These are phyloP conservation scores for Delphinus delphis DNA, from an alignment of 2,113 vertebrate genomes.

Conservation along the genomic window DNA sequence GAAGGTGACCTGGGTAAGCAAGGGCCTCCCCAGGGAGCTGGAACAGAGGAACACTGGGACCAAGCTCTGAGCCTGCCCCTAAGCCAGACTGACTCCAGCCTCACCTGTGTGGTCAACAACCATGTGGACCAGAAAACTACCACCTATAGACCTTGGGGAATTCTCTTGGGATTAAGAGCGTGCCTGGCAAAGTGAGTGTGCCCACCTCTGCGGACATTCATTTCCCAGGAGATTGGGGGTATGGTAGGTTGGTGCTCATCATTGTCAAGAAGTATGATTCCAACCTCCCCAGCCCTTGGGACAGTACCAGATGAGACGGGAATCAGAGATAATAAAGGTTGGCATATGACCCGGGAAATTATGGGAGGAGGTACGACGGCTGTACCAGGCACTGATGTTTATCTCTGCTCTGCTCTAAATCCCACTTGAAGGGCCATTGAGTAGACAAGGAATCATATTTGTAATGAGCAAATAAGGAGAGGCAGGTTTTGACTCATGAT, in stretches of 20 bases:
- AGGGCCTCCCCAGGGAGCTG: neutral
- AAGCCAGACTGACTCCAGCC: neutral
- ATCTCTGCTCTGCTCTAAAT: neutral
- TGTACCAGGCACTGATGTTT: neutral
- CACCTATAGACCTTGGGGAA: neutral
- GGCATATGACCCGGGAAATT: neutral
- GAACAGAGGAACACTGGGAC: neutral
- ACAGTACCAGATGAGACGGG: neutral
- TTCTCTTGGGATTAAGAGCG: slow-evolving; percentile 34
- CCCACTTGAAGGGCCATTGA: neutral
- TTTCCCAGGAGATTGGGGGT: neutral
- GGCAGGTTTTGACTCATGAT: neutral
- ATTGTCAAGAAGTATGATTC: neutral
- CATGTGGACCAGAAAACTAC: neutral
- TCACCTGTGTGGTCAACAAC: slow-evolving; percentile 67
- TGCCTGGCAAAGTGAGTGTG: neutral
- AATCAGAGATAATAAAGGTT: neutral
- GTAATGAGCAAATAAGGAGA: neutral
- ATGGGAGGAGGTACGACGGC: neutral
- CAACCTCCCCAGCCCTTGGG: neutral
- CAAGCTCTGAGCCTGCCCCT: neutral
- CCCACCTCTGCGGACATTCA: accelerated
- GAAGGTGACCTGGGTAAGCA: slow-evolving; percentile 57
- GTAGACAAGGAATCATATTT: neutral
- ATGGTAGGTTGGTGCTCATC: neutral